A percentile compares a stretch with the other conserved stretches of the same genome.
Evolutionary conservation across 1,140 invertebrate species (phyloP).

Genomic region (Gonioctena quinquepunctata): DNA sequence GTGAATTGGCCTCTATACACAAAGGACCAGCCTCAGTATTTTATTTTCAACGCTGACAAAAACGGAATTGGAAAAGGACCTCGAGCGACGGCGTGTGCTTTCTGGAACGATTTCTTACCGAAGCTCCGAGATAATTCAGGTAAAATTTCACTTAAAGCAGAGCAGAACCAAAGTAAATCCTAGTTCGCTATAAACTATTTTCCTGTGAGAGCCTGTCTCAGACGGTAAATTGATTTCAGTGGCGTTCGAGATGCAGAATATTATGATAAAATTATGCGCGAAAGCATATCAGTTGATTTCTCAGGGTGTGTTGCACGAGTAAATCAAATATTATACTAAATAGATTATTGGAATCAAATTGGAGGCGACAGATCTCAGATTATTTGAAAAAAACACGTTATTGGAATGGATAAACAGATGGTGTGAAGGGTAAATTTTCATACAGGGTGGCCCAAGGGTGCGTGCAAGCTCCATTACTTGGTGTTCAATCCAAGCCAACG

Average conservation of each 20-base stretch:
- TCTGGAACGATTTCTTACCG: constrained; percentile 94
- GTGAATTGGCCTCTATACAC: constrained; percentile 89
- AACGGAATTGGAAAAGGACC: constrained; percentile 77
- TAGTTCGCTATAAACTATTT: background rate
- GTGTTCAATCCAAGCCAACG: too few relatives aligned
- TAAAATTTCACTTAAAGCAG: constrained; percentile 46
- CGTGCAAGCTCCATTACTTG: too few relatives aligned
- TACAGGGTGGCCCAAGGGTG: too few relatives aligned
- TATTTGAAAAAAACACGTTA: too few relatives aligned
- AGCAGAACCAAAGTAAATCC: background rate
- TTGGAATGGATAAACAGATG: too few relatives aligned
- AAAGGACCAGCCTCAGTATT: constrained; percentile 81
- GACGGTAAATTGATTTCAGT: background rate
- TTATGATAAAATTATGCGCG: too few relatives aligned
- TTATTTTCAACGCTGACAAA: constrained; percentile 82
- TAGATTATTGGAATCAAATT: too few relatives aligned
- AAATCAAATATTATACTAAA: too few relatives aligned
- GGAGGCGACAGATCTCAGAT: too few relatives aligned
- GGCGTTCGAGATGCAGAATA: background rate
- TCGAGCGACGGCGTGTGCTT: constrained; percentile 84
- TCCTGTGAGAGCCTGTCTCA: background rate
- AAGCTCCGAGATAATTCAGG: constrained; percentile 75
- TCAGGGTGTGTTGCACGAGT: too few relatives aligned
- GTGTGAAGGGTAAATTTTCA: too few relatives aligned
- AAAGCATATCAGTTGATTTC: background rate